Conservation (phyloP, 2,888 invertebrate genomes). For the Steromphala cineraria region DNA sequence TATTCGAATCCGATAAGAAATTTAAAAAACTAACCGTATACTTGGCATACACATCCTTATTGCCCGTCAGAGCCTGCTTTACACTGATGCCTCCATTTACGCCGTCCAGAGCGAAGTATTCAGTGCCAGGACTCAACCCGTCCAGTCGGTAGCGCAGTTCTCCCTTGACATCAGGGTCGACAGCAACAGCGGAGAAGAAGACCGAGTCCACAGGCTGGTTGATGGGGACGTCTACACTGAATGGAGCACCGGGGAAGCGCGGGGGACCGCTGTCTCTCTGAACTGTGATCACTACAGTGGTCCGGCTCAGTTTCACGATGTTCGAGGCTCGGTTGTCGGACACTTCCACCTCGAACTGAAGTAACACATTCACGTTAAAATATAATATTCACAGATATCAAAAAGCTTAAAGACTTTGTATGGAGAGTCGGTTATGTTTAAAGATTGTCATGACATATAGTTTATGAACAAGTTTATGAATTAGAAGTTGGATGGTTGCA, state of each 20-base stretch:
- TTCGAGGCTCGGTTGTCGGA: conserved; percentile 53
- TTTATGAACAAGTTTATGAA: too few relatives aligned
- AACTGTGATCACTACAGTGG: conserved; percentile 56
- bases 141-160: conserved; percentile 47
- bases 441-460: too few relatives aligned
- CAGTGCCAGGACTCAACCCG: conserved; percentile 49
- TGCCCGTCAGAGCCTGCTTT: neutral
- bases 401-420: too few relatives aligned
- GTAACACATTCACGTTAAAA: too few relatives aligned
- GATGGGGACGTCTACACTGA: conserved; percentile 54
- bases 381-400: too few relatives aligned
- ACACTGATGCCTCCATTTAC: conserved; percentile 52
- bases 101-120: conserved; percentile 57
- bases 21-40: conserved; percentile 25
- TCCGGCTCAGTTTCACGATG: conserved; percentile 46
- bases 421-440: too few relatives aligned
- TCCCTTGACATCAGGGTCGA: conserved; percentile 51
- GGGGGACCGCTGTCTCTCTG: conserved; percentile 58
- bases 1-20: neutral
- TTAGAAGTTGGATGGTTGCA: too few relatives aligned
- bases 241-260: conserved; percentile 53
- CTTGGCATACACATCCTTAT: conserved; percentile 31
- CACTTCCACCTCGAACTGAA: conserved; percentile 53
- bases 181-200: conserved; percentile 47
- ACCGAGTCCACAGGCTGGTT: conserved; percentile 51